Base-by-base conservation (phyloP, 2,797 vertebrate species). In the Mastacembelus armatus region DNA sequence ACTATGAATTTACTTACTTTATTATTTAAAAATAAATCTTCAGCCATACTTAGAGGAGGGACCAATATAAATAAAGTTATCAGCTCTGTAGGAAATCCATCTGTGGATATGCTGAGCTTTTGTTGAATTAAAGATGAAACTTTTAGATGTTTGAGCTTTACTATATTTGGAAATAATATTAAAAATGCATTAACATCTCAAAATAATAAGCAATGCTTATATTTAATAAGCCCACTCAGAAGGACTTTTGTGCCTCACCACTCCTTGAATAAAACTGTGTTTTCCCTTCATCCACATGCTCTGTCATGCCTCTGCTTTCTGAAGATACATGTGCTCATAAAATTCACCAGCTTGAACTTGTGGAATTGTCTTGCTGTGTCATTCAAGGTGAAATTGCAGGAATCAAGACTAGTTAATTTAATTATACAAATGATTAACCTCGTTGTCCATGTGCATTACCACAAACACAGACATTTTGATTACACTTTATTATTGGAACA, bases 81-180 rank as follows among this genome's bases (percentile, higher is more conserved):
- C 40, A 24, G 38, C 67, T 74, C 48, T 51, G 45, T 35, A 59
- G 45, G 51, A 74, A 36, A 63, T 50, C 47, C 64, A 62, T 62
- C 30, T 42, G 48, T 70, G 57, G 12, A 57, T 38, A 18, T 27
- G 44, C 12, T 75, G 48, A 38, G 35, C 48, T 55, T 71, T 38
- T 70, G 45, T 52, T 85, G 38, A 66, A 80, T 78, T 71, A 71
- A 77, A 78, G 16, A 71, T 75, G 39, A 40, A 52, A 77, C 12
- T 43, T 67, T 68, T 38, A 33, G 49, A 74, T 55, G 40, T 69
- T 66, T 64, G 19, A 33, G 40, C 4, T 32, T 73, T 65, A 45
- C 51, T 52, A 59, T 62, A 30, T 75, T 80, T 47, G 1, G n/a
- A 69, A 30, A 59, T 11, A 47, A 44, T n/a, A 67, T 72, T 7